A percentile compares a stretch with the other conserved stretches of the same genome.
phyloP scores from a whole-genome alignment of 2,888 invertebrate genomes.

The Thera obeliscata region DNA sequence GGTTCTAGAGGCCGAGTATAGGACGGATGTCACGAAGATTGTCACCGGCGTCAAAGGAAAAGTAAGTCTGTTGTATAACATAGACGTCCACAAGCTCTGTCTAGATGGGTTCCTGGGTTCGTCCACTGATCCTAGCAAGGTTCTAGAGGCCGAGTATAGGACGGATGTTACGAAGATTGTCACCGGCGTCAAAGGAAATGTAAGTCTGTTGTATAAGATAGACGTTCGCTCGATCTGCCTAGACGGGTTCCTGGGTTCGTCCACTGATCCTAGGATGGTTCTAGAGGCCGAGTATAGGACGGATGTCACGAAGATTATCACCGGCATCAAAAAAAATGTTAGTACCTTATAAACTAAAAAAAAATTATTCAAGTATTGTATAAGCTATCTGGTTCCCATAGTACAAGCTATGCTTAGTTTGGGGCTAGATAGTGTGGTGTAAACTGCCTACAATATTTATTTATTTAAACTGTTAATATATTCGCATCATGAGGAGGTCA shows the following conservation, averaged over 20 bases:
- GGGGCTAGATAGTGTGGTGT: too few species aligned
- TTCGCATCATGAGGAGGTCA: too few species aligned
- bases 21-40: too few species aligned
- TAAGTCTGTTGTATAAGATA: slow-evolving; percentile 84
- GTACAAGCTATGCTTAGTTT: too few species aligned
- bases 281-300: slow-evolving; percentile 82
- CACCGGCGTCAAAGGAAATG: slow-evolving; percentile 85
- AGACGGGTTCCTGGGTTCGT: slow-evolving; percentile 73
- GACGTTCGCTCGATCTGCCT: slow-evolving; percentile 86
- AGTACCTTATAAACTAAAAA: slow-evolving; percentile 37
- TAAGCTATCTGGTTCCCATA: too few species aligned
- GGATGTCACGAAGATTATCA: slow-evolving; percentile 78
- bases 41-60: too few species aligned
- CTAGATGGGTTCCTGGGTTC: slow-evolving; percentile 77
- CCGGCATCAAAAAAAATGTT: slow-evolving; percentile 85
- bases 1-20: too few species aligned
- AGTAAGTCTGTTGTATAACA: too few species aligned
- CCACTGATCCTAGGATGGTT: slow-evolving; percentile 61
- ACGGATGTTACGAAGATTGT: slow-evolving; percentile 80
- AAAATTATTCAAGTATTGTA: too few species aligned
- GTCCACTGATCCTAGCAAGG: slow-evolving; percentile 61
- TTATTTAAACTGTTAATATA: too few species aligned
- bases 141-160: slow-evolving; percentile 79
- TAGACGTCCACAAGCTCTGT: slow-evolving; percentile 85
- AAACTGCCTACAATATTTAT: too few species aligned